Conservation (phyloP, 1,140 invertebrate species). For the Himalopsyche phryganea region DNA sequence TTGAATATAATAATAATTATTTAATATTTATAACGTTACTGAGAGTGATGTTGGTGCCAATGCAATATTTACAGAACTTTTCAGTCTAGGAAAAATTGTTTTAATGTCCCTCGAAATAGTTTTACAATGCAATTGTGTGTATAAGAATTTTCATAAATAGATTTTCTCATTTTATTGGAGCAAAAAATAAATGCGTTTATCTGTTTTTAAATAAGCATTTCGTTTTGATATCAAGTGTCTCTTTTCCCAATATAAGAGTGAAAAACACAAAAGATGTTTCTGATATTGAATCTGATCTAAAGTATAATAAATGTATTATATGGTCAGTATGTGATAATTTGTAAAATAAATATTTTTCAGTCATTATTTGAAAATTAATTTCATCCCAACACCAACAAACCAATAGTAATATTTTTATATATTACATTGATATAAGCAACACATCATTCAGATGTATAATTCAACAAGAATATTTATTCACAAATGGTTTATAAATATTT, state of each 20-base stretch:
- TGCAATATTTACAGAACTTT: slow-evolving; percentile 1
- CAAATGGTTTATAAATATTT: not conserved
- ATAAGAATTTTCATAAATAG: not conserved
- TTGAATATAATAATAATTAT: not conserved
- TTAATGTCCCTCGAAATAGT: not conserved
- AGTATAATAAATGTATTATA: too few relatives aligned
- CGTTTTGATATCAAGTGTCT: too few relatives aligned
- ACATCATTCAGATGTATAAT: not conserved
- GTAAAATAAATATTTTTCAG: not conserved
- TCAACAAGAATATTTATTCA: slow-evolving; percentile 1
- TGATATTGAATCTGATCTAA: too few relatives aligned
- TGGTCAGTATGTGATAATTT: not conserved
- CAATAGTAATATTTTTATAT: not conserved
- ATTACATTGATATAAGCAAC: not conserved
- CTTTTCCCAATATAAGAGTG: too few relatives aligned
- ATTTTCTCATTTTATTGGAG: slow-evolving; percentile 1
- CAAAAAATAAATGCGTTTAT: not conserved
- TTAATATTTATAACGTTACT: slow-evolving; percentile 2
- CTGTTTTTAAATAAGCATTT: not conserved
- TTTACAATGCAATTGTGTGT: not conserved
- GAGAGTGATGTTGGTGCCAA: not conserved
- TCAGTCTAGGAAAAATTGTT: not conserved
- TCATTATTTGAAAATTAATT: not conserved
- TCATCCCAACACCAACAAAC: not conserved
- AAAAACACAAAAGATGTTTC: not conserved